Evolutionary conservation across 2,113 vertebrate species (phyloP), one percentile per base, ranked within the genome.

Genomic region (Platycercus adscitus): DNA sequence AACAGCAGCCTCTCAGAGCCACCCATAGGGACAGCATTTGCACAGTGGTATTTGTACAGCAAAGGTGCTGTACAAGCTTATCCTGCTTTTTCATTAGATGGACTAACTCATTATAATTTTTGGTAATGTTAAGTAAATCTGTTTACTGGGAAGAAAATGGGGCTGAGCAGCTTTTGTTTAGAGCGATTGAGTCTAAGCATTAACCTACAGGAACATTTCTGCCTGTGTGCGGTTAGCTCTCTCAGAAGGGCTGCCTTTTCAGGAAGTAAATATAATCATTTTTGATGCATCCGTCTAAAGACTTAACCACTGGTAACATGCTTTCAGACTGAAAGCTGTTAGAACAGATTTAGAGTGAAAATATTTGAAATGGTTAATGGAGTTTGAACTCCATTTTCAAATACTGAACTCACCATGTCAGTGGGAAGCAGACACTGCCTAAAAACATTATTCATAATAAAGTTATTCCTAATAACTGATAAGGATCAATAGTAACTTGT

Each of bases 241-340:
- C 39, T 89, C 37, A 4, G 33, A 80, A 93, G 60, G 43, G 29
- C 3, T 10, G 88, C 76, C 72, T 93, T 86, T 90, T 86, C 86
- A 81, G 90, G 88, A 97, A 92, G 85, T 86, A 81, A 70, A 78
- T 84, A 13, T 8, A n/a, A 29, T 58, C 4, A 21, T 47, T 50
- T 81, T 49, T 83, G 46, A 50, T 86, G 76, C 60, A 49, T 64
- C 63, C 1, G 2, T 83, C 86, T 84, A 1, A 71, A 88, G 80
- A 15, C 60, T 60, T 83, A 75, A 86, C 92, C 77, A 13, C 50
- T 64, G 80, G 47, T 44, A 75, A 31, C 33, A 2, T 37, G 52
- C 76, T 83, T 65, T 85, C 88, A 95, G 85, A 50, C n/a, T 77
- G 35, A 83, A 88, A 88, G 72, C 80, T 70, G 8, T 80, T 47